Evolutionary conservation across 2,113 vertebrate species (phyloP).

Genomic region (Dolichallabes microphthalmus): DNA sequence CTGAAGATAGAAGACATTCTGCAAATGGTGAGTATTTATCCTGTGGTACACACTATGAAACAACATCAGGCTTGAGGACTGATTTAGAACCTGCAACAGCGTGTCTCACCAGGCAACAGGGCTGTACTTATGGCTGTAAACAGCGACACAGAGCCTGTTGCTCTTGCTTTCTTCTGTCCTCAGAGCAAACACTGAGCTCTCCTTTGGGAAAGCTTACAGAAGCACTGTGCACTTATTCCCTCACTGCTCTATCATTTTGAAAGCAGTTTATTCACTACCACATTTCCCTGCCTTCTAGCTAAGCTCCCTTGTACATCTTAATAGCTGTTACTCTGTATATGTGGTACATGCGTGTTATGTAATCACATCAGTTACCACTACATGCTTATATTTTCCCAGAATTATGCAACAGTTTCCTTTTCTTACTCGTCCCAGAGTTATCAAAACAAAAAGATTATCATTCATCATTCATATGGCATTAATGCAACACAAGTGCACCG

Average conservation of each 20-base stretch:
- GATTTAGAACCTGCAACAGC: conserved; percentile 45
- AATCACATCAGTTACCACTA: background rate
- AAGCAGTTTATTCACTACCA: conserved; percentile 3
- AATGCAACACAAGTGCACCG: background rate
- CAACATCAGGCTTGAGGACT: conserved; percentile 26
- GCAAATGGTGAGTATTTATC: conserved; percentile 80
- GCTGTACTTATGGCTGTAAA: conserved; percentile 41
- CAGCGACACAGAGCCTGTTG: conserved; percentile 9
- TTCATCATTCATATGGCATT: conserved; percentile 4
- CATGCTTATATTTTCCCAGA: background rate
- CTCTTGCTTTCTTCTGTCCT: background rate
- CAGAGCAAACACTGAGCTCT: background rate
- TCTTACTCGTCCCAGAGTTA: background rate
- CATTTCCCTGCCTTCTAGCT: conserved; percentile 25
- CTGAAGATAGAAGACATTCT: conserved; percentile 91
- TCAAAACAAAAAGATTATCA: conserved; percentile 1
- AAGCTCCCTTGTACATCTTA: background rate
- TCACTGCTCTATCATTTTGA: background rate
- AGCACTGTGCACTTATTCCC: background rate
- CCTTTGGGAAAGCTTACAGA: background rate
- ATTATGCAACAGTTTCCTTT: background rate
- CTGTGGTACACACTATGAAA: background rate
- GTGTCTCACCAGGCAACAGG: conserved; percentile 30
- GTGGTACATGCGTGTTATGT: background rate
- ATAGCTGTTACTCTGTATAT: background rate